Percentiles rank a stretch among this genome's conserved stretches.
Evolutionary conservation across 2,113 vertebrate species (phyloP).

Genomic region (Budorcas taxicolor): DNA sequence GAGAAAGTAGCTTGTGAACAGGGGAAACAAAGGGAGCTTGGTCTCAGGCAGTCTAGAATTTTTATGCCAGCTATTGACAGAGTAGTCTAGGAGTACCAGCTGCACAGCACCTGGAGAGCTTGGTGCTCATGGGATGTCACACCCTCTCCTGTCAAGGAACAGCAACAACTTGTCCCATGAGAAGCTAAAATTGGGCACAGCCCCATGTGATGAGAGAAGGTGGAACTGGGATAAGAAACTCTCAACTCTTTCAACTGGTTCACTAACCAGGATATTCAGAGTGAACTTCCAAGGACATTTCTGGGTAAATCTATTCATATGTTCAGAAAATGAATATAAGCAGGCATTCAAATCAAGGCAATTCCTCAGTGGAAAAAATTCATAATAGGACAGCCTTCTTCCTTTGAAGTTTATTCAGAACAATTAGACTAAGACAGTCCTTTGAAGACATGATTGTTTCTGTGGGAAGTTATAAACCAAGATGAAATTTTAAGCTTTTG

Average conservation of each 20-base stretch:
- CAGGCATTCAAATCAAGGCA: neutral
- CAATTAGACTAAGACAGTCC: neutral
- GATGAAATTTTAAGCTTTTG: neutral
- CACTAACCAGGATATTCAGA: neutral
- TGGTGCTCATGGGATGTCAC: neutral
- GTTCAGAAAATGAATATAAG: neutral
- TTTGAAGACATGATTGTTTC: neutral
- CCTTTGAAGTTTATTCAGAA: neutral
- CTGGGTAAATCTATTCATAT: neutral
- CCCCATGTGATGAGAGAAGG: neutral
- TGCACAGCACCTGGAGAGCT: neutral
- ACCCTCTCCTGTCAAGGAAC: neutral
- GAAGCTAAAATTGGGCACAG: neutral
- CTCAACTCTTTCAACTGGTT: neutral
- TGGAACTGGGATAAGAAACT: rapidly evolving
- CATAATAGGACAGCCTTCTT: neutral
- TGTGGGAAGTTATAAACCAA: neutral
- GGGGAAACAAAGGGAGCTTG: neutral
- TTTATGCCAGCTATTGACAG: neutral
- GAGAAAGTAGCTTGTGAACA: neutral
- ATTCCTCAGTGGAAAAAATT: neutral
- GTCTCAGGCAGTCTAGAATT: neutral
- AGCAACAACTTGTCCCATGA: rapidly evolving
- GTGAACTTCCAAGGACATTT: neutral
- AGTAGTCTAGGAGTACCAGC: neutral